Evolutionary conservation across 2,888 invertebrate species (phyloP), one percentile per base, ranked within the genome.

Genomic region (Hydroisotoma schaefferi): DNA sequence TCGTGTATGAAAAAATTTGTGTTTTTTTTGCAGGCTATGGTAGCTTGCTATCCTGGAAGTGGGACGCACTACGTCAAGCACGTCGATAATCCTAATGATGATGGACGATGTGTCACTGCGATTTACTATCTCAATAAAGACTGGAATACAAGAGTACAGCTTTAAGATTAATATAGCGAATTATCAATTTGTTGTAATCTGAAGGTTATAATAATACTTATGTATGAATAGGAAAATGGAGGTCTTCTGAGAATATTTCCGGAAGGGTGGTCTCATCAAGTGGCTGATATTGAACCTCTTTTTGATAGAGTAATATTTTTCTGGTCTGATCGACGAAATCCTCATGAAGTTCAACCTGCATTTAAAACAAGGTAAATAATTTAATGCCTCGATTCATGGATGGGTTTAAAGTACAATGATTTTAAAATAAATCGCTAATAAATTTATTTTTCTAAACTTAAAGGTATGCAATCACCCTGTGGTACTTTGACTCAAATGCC

Each of bases 321-420:
- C 81, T 98, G 97, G 97, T 97, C 97, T 0, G 97, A 97, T 75
- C 81, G 90, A 73, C 83, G 97, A 71, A 97, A 95, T 80, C 97
- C 97, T 0, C 97, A 97, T 76, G 97, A 97, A 80, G 97, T 98
- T 1, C 90, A 93, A 77, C 94, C 95, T 1, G 88, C 95, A 0
- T 90, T 83, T 76, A 84, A 85, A 74, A 93, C 93, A n/a, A 79
- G 83, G 81, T 81, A 71, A 55, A 61, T 47, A 26, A 22, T 8
- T 8, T 8, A 49, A 49, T 27, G 10, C 3, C n/a, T n/a, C n/a
- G n/a, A 33, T 12, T 33, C 10, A 15, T 33, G 10, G 44, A 44
- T n/a, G 44, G 8, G 8, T n/a, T n/a, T n/a, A n/a, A n/a, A n/a
- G n/a, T 33, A 37, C 52, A 6, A 10, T 28, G 6, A 4, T 52